Base-by-base conservation (phyloP, 2,113 vertebrate genomes). In the Lepus americanus region DNA sequence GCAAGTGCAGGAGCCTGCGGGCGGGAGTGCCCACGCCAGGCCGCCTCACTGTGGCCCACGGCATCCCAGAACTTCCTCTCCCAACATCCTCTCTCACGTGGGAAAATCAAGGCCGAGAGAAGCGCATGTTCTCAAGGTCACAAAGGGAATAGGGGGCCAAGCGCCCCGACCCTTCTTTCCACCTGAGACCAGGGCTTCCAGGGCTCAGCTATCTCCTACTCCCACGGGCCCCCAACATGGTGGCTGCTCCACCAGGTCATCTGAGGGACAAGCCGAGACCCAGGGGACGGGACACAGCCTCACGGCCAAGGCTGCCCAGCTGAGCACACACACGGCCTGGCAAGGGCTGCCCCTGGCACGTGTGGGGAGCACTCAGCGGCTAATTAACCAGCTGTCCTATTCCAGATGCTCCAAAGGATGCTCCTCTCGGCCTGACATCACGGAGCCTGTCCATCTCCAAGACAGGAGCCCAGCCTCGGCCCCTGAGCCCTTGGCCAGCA, bases 321-420 rank as follows among this genome's bases (percentile, higher is more conserved):
- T 23, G 20, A 84, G 53, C 64, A 73, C 63, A 77, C 53, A 25
- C 53, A 39, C 1, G 9, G 44, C 64, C 74, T 66, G 69, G 51
- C 14, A 8, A 78, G 29, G 44, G 39, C 44, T 96, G 87, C 81
- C 61, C 66, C 84, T 83, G 77, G 53, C 77, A 87, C 0, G 6
- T 79, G 80, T 53, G 8, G n/a, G 78, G 93, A 31, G 72, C 23
- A 73, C 29, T 70, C 72, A 73, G 74, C 69, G 77, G 84, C 67
- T 84, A 93, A 87, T 63, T 67, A 87, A 79, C 61, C 94, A 96
- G 92, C 87, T 94, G 80, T 66, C 88, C 72, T 73, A 73, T 55
- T 91, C 93, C 64, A 73, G 36, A 82, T 67, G 59, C 36, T 36
- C 87, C n/a, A 80, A 89, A 92, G 8, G n/a, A 93, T 49, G 76